Percentiles rank a stretch among this genome's conserved stretches.
Evolutionary conservation across 1,140 invertebrate genomes (phyloP).

Genomic region (Ephestia elutella): DNA sequence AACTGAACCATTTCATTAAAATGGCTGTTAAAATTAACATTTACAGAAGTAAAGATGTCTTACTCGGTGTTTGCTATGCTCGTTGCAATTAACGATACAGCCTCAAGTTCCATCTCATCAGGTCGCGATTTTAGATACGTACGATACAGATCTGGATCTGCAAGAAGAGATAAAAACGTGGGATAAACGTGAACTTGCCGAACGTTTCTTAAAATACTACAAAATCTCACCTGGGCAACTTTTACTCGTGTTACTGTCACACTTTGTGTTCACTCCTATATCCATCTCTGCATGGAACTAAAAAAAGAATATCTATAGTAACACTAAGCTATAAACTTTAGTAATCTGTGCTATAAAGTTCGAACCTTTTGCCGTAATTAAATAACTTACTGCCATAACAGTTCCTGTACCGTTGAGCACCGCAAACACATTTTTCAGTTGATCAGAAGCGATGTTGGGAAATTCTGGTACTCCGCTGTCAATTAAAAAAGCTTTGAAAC

Average conservation of each 20-base stretch:
- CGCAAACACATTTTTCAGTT: conserved; percentile 74
- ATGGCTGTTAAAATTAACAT: too few relatives aligned
- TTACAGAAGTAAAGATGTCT: not conserved
- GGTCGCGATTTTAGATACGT: conserved; percentile 79
- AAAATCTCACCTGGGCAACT: conserved; percentile 32
- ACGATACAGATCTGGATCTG: conserved; percentile 75
- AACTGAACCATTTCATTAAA: too few relatives aligned
- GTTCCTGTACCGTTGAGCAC: conserved; percentile 73
- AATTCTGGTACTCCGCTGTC: conserved; percentile 80
- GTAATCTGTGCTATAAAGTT: too few relatives aligned
- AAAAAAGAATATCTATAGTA: conserved; percentile 19
- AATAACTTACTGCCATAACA: conserved; percentile 75
- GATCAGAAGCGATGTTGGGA: conserved; percentile 72
- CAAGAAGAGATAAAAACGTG: conserved; percentile 15
- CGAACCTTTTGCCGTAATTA: not conserved
- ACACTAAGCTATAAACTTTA: too few relatives aligned
- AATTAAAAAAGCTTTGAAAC: conserved; percentile 83
- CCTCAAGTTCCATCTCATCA: conserved; percentile 78
- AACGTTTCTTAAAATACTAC: not conserved
- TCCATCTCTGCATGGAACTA: conserved; percentile 81
- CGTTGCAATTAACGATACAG: conserved; percentile 75
- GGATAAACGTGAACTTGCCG: too few relatives aligned
- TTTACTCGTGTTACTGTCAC: not conserved
- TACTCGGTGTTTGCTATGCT: conserved; percentile 74
- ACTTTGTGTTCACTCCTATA: not conserved